These are phyloP conservation scores for Podarcis cretensis DNA, from an alignment of 2,113 vertebrate genomes.

Conservation along the genomic window DNA sequence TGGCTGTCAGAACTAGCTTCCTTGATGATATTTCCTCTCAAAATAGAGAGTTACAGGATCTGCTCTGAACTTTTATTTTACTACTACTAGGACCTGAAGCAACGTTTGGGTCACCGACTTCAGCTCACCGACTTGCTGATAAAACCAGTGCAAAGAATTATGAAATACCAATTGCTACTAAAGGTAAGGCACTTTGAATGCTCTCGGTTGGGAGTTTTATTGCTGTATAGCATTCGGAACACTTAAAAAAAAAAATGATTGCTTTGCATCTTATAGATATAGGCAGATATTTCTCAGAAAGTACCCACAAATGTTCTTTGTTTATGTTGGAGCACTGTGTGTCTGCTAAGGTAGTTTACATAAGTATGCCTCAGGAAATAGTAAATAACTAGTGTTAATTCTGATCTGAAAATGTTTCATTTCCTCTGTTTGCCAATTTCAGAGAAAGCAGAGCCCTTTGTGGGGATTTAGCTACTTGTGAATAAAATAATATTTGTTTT, in stretches of 20 bases:
- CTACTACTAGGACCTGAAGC: slow-evolving; percentile 88
- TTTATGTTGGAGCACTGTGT: neutral
- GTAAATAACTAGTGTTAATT: neutral
- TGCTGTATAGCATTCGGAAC: neutral
- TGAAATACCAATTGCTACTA: slow-evolving; percentile 98
- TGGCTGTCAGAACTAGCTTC: neutral
- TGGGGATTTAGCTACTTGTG: neutral
- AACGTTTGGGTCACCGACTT: slow-evolving; percentile 89
- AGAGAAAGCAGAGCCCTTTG: neutral
- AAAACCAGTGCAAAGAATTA: slow-evolving; percentile 96
- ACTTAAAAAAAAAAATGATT: neutral
- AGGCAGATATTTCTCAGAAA: neutral
- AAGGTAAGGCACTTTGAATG: slow-evolving; percentile 79
- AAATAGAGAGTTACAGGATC: neutral
- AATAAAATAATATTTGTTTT: too few relatives aligned
- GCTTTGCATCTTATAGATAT: neutral
- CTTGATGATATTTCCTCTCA: neutral
- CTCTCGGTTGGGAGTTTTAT: neutral
- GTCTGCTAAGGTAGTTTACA: neutral
- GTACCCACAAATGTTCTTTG: neutral
- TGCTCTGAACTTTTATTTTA: slow-evolving; percentile 19
- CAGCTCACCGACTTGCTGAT: slow-evolving; percentile 95
- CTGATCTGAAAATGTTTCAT: neutral
- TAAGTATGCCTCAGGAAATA: neutral
- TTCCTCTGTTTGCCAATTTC: neutral